Base-by-base conservation (phyloP, 2,888 invertebrate species). In the Trichacis sp. region DNA sequence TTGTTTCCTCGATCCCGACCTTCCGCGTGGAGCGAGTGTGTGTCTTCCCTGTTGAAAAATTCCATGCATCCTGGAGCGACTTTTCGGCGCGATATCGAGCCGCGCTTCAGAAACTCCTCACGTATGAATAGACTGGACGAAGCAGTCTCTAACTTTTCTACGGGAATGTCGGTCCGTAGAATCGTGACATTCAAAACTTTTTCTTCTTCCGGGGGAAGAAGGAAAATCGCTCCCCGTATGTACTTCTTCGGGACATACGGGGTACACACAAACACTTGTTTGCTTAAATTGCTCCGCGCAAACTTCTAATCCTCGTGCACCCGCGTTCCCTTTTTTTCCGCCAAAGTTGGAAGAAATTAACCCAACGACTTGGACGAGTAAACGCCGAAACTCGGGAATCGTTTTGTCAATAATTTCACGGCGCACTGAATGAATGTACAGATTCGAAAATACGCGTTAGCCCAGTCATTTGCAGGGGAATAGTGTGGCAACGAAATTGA, bases 51-150 rank as follows among this genome's bases (percentile, higher is more conserved):
- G 61, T 67, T 73, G 70, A 70, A 73, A 73, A 73, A 70, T 73
- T 73, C 73, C 49, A 73, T 73, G 71, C 71, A 73, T 71, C 68
- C 59, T 18, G 48, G 45, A 71, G 66, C 56, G 49, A 66, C 66
- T 62, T 62, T 56, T 52, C 11, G 53, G 56, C 45, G 57, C 54
- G 62, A 63, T 67, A 63, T 63, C 62, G 58, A 52, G 20, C 57
- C 45, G 47, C 40, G 48, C 57, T 65, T 63, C 58, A 52, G 45
- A 68, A 57, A 51, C 59, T 64, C 54, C 63, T 72, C 70, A 63
- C 67, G 68, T 70, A 72, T 72, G 69, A 72, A 72, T 70, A 54
- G 66, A 67, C 68, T 63, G 70, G 59, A 55, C 53, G 49, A 40
- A 46, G 54, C 50, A 58, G 58, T 52, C 56, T 54, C 36, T 40